Percentiles rank a stretch among this genome's conserved stretches.
Conservation (phyloP, 1,140 invertebrate genomes). For the Bradynema listronoti region DNA sequence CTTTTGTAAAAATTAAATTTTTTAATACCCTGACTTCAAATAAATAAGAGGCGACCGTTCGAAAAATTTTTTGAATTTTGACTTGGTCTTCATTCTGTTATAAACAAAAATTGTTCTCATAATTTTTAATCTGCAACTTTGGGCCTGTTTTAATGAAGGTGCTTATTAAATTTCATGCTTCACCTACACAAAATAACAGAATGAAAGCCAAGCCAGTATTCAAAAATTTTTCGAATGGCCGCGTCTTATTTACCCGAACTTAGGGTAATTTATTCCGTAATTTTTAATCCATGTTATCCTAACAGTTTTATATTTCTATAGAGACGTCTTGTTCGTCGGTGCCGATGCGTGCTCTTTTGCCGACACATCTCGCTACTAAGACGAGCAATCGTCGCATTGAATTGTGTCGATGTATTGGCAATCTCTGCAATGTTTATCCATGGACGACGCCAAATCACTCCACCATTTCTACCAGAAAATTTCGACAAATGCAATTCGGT, state of each 20-base stretch:
- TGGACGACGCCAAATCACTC: slow-evolving; percentile 20
- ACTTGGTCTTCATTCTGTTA: no score
- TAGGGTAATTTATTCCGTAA: neutral
- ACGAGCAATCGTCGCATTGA: slow-evolving; percentile 42
- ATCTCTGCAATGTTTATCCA: slow-evolving; percentile 46
- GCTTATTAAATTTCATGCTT: neutral
- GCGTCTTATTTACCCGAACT: neutral
- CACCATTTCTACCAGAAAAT: no score
- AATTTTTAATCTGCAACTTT: no score
- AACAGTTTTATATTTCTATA: slow-evolving; percentile 1
- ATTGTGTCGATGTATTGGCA: slow-evolving; percentile 45
- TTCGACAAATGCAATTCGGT: no score
- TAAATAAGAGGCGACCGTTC: no score
- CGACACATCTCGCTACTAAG: slow-evolving; percentile 35
- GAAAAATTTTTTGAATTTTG: no score
- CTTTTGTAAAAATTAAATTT: slow-evolving; percentile 6
- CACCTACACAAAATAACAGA: neutral
- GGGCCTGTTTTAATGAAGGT: slow-evolving; percentile 3
- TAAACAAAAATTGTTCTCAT: no score
- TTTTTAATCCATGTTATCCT: neutral
- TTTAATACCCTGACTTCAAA: no score
- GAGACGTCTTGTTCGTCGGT: slow-evolving; percentile 39
- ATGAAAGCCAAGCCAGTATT: no score
- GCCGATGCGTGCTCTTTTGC: slow-evolving; percentile 31
- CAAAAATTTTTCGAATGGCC: no score